phyloP scores from a whole-genome alignment of 2,888 invertebrate species.

The Dromius quadrimaculatus region DNA sequence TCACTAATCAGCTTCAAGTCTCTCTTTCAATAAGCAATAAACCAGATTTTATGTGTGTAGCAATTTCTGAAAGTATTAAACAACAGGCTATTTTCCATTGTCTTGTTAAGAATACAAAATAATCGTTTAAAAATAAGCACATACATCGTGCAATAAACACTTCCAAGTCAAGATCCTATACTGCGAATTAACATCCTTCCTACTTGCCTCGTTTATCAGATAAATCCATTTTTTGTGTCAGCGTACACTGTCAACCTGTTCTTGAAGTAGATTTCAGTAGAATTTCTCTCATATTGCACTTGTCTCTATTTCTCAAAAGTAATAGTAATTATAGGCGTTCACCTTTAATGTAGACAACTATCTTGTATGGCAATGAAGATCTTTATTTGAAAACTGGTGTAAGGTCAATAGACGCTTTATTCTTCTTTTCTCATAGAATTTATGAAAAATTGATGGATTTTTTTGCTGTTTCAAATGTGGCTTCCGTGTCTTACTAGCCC shows the following conservation, averaged over 20 bases:
- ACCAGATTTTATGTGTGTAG: background rate
- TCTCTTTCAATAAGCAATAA: background rate
- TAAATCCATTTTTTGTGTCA: conserved; percentile 11
- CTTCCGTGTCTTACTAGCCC: too few species aligned
- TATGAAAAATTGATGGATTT: too few species aligned
- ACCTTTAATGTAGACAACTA: conserved; percentile 26
- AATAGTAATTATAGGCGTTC: conserved; percentile 43
- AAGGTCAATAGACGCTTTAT: conserved; percentile 41
- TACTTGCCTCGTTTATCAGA: conserved; percentile 25
- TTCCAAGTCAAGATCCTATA: conserved; percentile 19
- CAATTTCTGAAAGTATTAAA: background rate
- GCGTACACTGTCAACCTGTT: conserved; percentile 14
- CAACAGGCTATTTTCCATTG: conserved; percentile 4
- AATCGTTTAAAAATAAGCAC: conserved; percentile 19
- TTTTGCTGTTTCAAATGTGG: too few species aligned
- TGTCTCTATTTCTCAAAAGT: conserved; percentile 39
- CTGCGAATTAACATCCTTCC: conserved; percentile 31
- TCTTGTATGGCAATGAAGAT: conserved; percentile 11
- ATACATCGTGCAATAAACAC: conserved; percentile 8
- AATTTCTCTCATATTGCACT: conserved; percentile 38
- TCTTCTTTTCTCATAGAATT: conserved; percentile 9
- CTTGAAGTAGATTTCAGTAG: conserved; percentile 33
- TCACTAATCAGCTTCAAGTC: too few species aligned
- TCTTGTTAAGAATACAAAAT: conserved; percentile 9
- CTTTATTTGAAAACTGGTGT: conserved; percentile 12